Conservation (phyloP, 23 tunicate species). For the Phallusia fumigata region DNA sequence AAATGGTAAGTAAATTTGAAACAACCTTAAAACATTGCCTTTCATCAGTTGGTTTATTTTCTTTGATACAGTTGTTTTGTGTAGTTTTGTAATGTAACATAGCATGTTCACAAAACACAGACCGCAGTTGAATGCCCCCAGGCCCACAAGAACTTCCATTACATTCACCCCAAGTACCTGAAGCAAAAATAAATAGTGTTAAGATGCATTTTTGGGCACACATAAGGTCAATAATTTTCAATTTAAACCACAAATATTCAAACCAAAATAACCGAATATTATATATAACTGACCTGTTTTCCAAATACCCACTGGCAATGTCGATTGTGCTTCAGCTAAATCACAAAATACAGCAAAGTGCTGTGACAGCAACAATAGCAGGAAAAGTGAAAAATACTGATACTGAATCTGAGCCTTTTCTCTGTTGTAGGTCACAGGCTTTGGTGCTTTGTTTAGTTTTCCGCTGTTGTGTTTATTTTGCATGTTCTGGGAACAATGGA, state of each 20-base stretch:
- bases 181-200: background rate
- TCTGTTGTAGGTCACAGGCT: too few relatives aligned
- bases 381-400: too few relatives aligned
- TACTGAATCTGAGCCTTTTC: too few relatives aligned
- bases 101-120: constrained; percentile 46
- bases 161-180: constrained; percentile 58
- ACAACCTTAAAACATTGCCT: constrained; percentile 42
- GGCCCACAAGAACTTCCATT: constrained; percentile 41
- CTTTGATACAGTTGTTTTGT: constrained; percentile 35
- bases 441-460: too few relatives aligned
- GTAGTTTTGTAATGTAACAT: background rate
- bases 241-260: too few relatives aligned
- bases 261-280: too few relatives aligned
- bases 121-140: constrained; percentile 48
- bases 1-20: background rate
- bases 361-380: too few relatives aligned
- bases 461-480: background rate
- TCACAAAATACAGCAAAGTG: background rate
- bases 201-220: too few relatives aligned
- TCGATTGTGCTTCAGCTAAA: background rate
- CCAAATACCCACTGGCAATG: background rate
- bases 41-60: constrained; percentile 32
- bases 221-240: too few relatives aligned
- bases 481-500: background rate
- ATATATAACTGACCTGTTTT: background rate